phyloP scores from a whole-genome alignment of 2,797 vertebrate species.

The Antennarius maculatus region DNA sequence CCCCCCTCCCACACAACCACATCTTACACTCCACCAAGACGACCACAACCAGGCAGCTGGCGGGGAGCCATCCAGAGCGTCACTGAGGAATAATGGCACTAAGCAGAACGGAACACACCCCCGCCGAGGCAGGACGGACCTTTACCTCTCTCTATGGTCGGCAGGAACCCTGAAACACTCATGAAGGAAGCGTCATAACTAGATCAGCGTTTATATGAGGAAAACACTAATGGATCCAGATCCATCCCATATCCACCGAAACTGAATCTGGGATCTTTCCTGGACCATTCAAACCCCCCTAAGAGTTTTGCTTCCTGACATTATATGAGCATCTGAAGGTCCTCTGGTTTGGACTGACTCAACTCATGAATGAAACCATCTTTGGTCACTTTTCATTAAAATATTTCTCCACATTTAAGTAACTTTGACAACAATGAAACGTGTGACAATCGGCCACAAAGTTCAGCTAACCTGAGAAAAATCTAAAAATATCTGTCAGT shows the following conservation, averaged over 20 bases:
- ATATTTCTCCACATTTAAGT: not conserved
- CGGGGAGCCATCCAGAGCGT: constrained; percentile 10
- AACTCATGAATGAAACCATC: not conserved
- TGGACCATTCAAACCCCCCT: no score
- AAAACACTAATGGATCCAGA: no score
- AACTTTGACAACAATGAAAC: not conserved
- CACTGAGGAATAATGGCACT: constrained; percentile 3
- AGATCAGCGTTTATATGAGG: no score
- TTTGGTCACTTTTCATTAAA: not conserved
- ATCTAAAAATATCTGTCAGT: not conserved
- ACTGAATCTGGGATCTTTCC: no score
- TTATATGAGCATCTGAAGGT: not conserved
- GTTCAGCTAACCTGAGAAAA: not conserved
- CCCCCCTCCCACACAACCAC: constrained; percentile 11
- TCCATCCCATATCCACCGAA: no score
- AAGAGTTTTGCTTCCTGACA: no score
- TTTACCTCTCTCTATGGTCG: not conserved
- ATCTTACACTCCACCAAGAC: constrained; percentile 27
- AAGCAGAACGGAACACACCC: not conserved
- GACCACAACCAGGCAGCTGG: constrained; percentile 30
- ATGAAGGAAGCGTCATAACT: no score
- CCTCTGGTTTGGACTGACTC: not conserved
- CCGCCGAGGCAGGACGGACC: not conserved
- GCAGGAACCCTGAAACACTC: no score
- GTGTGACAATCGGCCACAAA: not conserved